phyloP scores from a whole-genome alignment of 2,888 invertebrate genomes.

The Onthophagus sagittarius region DNA sequence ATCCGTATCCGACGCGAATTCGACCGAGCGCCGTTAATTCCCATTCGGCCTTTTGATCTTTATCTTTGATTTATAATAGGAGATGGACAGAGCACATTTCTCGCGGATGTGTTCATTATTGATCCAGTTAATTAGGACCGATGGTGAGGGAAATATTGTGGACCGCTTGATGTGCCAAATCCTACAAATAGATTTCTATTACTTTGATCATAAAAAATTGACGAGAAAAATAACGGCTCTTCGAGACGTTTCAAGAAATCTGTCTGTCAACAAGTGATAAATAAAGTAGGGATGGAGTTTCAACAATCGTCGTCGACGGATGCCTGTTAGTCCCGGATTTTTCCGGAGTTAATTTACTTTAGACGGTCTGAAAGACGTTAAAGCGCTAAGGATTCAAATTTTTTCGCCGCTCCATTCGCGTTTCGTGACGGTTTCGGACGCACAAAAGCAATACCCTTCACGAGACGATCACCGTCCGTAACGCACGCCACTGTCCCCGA shows the following conservation, averaged over 20 bases:
- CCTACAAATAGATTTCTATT: too few relatives aligned
- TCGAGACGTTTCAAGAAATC: not conserved
- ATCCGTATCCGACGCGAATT: not conserved
- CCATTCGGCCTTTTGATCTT: slow-evolving; percentile 11
- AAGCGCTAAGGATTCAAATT: not conserved
- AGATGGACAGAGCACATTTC: not conserved
- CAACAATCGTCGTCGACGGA: not conserved
- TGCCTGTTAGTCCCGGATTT: not conserved
- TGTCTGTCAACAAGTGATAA: not conserved
- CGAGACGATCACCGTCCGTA: not conserved
- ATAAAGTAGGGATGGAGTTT: not conserved
- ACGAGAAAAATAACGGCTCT: not conserved
- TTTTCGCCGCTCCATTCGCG: not conserved
- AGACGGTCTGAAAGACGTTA: not conserved
- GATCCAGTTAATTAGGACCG: not conserved
- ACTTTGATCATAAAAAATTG: too few relatives aligned
- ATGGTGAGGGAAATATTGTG: not conserved
- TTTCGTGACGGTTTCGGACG: not conserved
- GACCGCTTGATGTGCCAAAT: not conserved
- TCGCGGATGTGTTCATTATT: not conserved
- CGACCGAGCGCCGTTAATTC: not conserved
- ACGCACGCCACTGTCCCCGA: not conserved
- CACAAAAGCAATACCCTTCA: not conserved
- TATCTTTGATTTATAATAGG: slow-evolving; percentile 1
- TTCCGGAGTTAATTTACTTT: not conserved